Evolutionary conservation across 2,888 invertebrate genomes (phyloP).

Genomic region (Plagiodera versicolora): DNA sequence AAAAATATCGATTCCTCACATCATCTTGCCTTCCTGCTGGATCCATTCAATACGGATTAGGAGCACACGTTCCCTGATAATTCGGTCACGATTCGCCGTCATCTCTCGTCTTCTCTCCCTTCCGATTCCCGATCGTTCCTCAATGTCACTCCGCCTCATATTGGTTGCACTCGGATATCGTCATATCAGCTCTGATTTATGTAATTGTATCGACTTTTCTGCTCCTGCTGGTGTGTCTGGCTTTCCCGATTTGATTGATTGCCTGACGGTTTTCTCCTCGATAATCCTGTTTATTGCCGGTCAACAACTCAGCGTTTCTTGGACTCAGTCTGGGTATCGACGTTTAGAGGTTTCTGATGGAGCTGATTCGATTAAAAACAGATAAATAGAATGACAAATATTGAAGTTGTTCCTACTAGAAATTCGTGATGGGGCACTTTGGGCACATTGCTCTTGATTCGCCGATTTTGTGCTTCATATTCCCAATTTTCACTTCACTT

Average conservation of each 20-base stretch:
- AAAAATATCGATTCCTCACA: neutral
- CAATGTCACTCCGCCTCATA: conserved; percentile 46
- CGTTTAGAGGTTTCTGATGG: no score
- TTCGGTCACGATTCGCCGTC: conserved; percentile 43
- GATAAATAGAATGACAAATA: no score
- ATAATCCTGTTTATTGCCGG: conserved; percentile 41
- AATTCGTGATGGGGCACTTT: no score
- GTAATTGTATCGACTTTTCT: conserved; percentile 53
- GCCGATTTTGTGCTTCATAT: no score
- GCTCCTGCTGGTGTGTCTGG: conserved; percentile 18
- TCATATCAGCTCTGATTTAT: conserved; percentile 53
- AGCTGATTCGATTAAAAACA: no score
- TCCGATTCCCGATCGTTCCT: conserved; percentile 36
- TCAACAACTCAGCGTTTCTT: conserved; percentile 37
- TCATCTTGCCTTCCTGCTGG: conserved; percentile 1
- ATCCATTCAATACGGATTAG: conserved; percentile 38
- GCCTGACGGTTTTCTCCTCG: conserved; percentile 35
- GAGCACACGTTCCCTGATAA: conserved; percentile 41
- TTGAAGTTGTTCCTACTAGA: no score
- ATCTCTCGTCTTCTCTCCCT: conserved; percentile 31
- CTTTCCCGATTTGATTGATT: conserved; percentile 39
- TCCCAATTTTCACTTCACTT: no score
- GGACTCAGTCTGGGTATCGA: no score
- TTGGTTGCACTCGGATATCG: conserved; percentile 52
- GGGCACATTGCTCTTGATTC: no score